Base-by-base conservation (phyloP, 2,797 vertebrate genomes). In the Orientallactaga sibirica region DNA sequence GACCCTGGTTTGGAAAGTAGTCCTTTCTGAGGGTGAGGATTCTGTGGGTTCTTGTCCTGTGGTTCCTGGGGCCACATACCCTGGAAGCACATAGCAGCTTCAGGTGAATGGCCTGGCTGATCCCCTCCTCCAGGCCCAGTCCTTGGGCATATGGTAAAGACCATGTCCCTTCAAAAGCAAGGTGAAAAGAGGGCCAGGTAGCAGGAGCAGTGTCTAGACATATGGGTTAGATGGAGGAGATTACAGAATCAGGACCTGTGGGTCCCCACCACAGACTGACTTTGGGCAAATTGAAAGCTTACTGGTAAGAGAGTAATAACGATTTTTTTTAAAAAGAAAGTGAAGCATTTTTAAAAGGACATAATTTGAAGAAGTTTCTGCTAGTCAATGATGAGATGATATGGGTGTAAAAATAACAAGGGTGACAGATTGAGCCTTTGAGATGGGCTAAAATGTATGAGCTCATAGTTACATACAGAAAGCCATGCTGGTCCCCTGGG, bases 191-290 rank as follows among this genome's bases (percentile, higher is more conserved):
- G 75, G 22, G 6, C 4, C 6, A 9, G 19, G 24, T 25, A 29
- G 4, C n/a, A 55, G 0, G 24, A 16, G 22, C 5, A 0, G 6
- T 0, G 2, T 27, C 33, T 52, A 25, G 37, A 52, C 41, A 52
- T 1, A 6, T 12, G 12, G 58, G 3, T 24, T 2, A 55, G 14
- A 37, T 0, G 6, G 16, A n/a, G 70, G 29, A 7, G 16, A 12
- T 0, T 9, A 0, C 0, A 1, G 71, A 18, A 0, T 5, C 0
- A 1, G 3, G 76, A 22, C 24, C 33, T 22, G 0, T 2, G 9
- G 2, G 71, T 11, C 64, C 25, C n/a, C 7, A 1, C 1, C n/a
- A 55, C 55, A 29, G 37, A 19, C 2, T 3, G 25, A n/a, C 33
- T 86, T 22, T 43, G 29, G 27, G 9, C 41, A 61, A 29, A 41